These are phyloP conservation scores for Albula goreensis DNA, from an alignment of 2,113 vertebrate species.

Conservation along the genomic window DNA sequence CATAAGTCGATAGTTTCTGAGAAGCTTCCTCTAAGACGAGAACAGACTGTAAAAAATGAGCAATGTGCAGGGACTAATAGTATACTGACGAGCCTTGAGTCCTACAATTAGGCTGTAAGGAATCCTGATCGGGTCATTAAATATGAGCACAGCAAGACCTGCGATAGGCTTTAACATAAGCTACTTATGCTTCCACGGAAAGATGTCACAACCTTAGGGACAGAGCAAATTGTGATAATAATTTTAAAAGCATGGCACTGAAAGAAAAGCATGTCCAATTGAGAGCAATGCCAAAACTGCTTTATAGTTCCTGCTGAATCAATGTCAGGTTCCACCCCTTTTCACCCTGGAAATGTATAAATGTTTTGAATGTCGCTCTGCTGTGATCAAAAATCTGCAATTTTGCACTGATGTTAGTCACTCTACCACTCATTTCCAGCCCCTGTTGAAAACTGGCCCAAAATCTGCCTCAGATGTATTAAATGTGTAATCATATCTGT, in stretches of 20 bases:
- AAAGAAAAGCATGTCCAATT: neutral
- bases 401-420: neutral
- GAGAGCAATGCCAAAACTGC: neutral
- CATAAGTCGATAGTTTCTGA: neutral
- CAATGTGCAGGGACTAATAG: neutral
- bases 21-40: neutral
- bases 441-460: neutral
- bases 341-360: neutral
- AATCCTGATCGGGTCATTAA: neutral
- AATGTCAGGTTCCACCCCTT: neutral
- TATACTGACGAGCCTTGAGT: neutral
- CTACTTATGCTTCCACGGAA: neutral
- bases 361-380: neutral
- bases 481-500: neutral
- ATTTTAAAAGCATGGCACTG: neutral
- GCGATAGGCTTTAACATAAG: neutral
- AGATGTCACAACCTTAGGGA: neutral
- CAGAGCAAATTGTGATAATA: conserved; percentile 1
- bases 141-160: neutral
- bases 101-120: neutral
- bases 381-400: neutral
- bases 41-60: neutral
- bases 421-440: neutral
- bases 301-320: neutral
- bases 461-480: neutral